Conservation (phyloP, 2,888 invertebrate genomes). For the Steinernema hermaphroditum region DNA sequence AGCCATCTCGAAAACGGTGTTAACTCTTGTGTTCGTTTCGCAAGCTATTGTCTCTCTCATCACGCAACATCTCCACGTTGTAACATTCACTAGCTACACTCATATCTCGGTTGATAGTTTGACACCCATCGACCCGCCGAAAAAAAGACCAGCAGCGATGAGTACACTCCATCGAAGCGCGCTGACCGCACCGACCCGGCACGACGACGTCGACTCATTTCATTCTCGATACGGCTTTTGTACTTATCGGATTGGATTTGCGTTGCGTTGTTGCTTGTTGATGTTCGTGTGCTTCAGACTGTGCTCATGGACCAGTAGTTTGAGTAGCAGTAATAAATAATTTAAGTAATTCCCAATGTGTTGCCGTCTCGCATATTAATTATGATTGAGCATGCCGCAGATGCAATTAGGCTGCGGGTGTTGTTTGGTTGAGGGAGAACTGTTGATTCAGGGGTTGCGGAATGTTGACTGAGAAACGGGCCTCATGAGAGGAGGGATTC, state of each 20-base stretch:
- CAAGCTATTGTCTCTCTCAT: neutral
- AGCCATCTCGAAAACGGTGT: slow-evolving; percentile 27
- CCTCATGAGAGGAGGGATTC: no score
- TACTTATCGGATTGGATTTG: neutral
- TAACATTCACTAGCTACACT: neutral
- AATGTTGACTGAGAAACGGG: no score
- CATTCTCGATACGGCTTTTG: neutral
- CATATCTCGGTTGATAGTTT: neutral
- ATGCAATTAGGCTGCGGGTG: no score
- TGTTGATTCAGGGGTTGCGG: no score
- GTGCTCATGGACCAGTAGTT: slow-evolving; percentile 10
- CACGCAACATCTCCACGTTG: slow-evolving; percentile 7
- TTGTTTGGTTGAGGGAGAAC: no score
- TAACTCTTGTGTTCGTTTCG: slow-evolving; percentile 16
- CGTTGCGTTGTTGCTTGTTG: neutral
- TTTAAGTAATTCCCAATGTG: neutral
- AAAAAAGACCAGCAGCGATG: neutral
- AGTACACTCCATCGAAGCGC: neutral
- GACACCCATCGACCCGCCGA: no score
- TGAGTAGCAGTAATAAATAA: slow-evolving; percentile 26
- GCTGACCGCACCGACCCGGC: no score
- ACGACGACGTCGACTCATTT: neutral
- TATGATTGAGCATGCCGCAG: neutral
- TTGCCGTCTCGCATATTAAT: neutral
- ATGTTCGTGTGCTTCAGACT: neutral